Evolutionary conservation across 2,113 vertebrate genomes (phyloP), one percentile per base, ranked within the genome.

Genomic region (Plectropomus leopardus): DNA sequence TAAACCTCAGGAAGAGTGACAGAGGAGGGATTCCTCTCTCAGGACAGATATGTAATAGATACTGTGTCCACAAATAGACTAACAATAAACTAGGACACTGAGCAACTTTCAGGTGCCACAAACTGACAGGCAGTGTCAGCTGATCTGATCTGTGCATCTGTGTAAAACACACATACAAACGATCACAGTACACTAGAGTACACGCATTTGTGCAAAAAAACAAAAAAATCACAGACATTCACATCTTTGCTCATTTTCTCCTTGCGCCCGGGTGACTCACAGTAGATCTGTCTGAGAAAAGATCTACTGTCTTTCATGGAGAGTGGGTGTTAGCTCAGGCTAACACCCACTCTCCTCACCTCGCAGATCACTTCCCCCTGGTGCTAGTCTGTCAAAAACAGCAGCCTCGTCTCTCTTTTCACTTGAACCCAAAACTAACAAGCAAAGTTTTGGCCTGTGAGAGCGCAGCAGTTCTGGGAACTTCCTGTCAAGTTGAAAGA

Each of bases 351-450:
- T 67, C 83, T 75, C 59, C 74, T 82, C 69, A 86, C 83, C 84
- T 85, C 80, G 17, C 81, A 78, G 83, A 88, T 76, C 82, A 72
- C 82, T 75, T 78, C 81, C 84, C 82, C 67, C 61, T 54, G 60
- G 76, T 80, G 72, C 84, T 66, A 6, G 59, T 87, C 89, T 88
- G 89, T 91, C 89, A 93, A 87, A 92, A 92, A 92, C 92, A 89
- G 74, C 75, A 88, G 78, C 77, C 81, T 75, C 17, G 72, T 87
- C 76, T 88, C 85, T 92, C 77, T 88, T 90, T 88, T 87, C 74
- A 79, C 64, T 81, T 69, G 55, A 88, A 83, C 80, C 80, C 68
- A 75, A 85, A 92, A 89, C 90, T 91, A 92, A 92, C 86, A 87
- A 93, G 89, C 86, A 90, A 91, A 91, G 86, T 92, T 91, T 40